A percentile compares a stretch with the other conserved stretches of the same genome.
Evolutionary conservation across 2,888 invertebrate species (phyloP).

Genomic region (Oscheius sp.): DNA sequence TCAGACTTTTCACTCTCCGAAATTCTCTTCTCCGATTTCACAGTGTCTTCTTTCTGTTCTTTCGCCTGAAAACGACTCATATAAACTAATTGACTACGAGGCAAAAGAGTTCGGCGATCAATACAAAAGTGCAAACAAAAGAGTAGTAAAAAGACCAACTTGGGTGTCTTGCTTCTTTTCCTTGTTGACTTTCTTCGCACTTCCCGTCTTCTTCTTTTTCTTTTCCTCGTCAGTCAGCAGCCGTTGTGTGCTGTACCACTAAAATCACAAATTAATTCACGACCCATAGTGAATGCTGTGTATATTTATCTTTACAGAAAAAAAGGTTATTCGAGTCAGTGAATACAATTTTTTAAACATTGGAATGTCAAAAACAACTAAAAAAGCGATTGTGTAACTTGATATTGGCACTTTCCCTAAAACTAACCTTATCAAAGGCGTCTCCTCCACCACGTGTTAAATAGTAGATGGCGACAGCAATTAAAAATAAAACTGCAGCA

Average conservation of each 20-base stretch:
- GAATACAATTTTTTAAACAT: too few relatives aligned
- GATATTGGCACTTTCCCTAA: too few relatives aligned
- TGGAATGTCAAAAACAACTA: too few relatives aligned
- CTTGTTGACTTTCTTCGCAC: constrained; percentile 1
- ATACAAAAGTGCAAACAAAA: neutral
- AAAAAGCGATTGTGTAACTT: too few relatives aligned
- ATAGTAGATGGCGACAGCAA: too few relatives aligned
- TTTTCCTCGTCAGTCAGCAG: constrained; percentile 1
- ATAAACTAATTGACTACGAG: neutral
- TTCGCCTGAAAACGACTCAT: neutral
- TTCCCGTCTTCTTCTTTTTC: constrained; percentile 10
- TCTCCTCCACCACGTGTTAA: too few relatives aligned
- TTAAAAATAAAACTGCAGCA: too few relatives aligned
- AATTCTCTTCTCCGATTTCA: neutral
- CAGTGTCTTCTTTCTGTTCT: neutral
- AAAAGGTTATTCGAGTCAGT: too few relatives aligned
- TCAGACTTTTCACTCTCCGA: neutral
- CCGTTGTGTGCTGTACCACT: constrained; percentile 10
- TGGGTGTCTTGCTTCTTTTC: constrained; percentile 10
- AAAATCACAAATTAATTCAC: neutral
- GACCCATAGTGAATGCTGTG: too few relatives aligned
- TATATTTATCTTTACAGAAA: too few relatives aligned
- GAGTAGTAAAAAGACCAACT: neutral
- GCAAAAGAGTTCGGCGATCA: neutral
- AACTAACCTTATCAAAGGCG: too few relatives aligned